These are phyloP conservation scores for Encarsia formosa DNA, from an alignment of 2,888 invertebrate species.

Conservation along the genomic window DNA sequence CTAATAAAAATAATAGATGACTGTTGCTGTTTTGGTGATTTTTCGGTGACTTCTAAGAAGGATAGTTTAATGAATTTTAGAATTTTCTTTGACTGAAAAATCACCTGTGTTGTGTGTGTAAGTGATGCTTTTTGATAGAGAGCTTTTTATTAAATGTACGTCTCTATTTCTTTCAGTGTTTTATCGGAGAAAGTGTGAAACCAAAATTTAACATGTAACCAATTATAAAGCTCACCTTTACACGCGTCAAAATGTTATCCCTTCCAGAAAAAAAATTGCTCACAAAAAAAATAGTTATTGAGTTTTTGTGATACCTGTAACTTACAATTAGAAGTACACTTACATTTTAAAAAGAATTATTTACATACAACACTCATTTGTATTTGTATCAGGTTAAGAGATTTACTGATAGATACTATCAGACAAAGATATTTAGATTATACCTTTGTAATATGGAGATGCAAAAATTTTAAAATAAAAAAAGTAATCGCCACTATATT, in stretches of 20 bases:
- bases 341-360: constrained; percentile 3
- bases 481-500: constrained; percentile 38
- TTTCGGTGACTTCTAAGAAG: too few relatives aligned
- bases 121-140: constrained; percentile 4
- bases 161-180: constrained; percentile 16
- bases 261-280: constrained; percentile 18
- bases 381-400: constrained; percentile 30
- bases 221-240: background rate
- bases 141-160: constrained; percentile 16
- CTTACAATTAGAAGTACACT: constrained; percentile 14
- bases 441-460: constrained; percentile 33
- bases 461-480: too few relatives aligned
- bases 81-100: constrained; percentile 11
- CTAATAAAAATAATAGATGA: constrained; percentile 7
- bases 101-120: background rate
- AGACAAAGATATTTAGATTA: constrained; percentile 24
- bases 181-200: constrained; percentile 7
- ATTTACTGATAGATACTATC: constrained; percentile 28
- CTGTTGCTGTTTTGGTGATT: too few relatives aligned
- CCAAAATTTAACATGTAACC: constrained; percentile 3
- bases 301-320: constrained; percentile 19
- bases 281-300: constrained; percentile 11
- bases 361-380: constrained; percentile 26
- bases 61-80: too few relatives aligned
- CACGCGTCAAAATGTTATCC: constrained; percentile 10